Conservation (phyloP, 2,113 vertebrate genomes). For the Pelecanoides urinatrix region DNA sequence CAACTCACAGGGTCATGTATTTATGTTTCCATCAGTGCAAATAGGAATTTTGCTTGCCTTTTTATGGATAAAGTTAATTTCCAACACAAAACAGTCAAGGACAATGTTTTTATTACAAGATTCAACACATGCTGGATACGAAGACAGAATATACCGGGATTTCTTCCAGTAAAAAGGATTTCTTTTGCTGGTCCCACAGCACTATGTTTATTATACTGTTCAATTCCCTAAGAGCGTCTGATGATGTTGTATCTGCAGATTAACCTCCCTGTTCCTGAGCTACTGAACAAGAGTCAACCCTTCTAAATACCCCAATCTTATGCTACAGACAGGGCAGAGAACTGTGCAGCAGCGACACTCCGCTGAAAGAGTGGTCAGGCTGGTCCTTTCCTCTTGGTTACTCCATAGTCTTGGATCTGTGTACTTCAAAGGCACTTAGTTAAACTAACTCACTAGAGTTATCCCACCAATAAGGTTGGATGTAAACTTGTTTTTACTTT, state of each 20-base stretch:
- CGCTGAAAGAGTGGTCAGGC: not conserved
- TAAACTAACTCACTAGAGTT: not conserved
- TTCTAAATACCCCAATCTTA: not conserved
- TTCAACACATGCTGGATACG: not conserved
- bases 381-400: not conserved
- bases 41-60: not conserved
- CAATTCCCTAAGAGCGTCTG: not conserved
- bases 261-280: not conserved
- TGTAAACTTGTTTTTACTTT: not conserved
- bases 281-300: not conserved
- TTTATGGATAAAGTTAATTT: not conserved
- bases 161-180: not conserved
- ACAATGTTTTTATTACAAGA: not conserved
- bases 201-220: not conserved
- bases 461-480: not conserved
- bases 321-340: not conserved
- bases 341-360: not conserved
- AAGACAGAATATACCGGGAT: not conserved
- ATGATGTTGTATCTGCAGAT: not conserved
- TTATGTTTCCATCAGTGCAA: not conserved
- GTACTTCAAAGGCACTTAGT: not conserved
- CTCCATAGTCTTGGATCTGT: not conserved
- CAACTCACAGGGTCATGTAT: not conserved
- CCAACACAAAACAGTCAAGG: not conserved
- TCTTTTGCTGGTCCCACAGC: not conserved